A percentile compares a stretch with the other conserved stretches of the same genome.
Conservation (phyloP, 2,888 invertebrate genomes). For the Calephelis perditalis region DNA sequence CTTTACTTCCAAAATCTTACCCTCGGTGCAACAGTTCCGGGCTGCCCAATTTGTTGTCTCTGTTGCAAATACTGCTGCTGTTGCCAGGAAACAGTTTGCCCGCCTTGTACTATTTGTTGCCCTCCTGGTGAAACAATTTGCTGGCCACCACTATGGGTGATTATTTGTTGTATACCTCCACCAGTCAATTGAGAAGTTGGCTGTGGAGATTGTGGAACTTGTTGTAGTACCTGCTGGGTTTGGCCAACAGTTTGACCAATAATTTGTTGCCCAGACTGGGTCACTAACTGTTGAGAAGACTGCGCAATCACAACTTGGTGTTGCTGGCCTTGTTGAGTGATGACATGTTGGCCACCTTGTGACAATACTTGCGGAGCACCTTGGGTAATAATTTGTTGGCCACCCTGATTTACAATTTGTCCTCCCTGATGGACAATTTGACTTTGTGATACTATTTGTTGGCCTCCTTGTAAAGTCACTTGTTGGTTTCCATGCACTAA, state of each 20-base stretch:
- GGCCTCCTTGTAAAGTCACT: conserved; percentile 66
- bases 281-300: conserved; percentile 68
- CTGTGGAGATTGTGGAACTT: conserved; percentile 65
- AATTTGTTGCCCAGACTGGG: conserved; percentile 68
- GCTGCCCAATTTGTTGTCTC: conserved; percentile 72
- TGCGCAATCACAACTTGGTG: conserved; percentile 72
- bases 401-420: conserved; percentile 64
- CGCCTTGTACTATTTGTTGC: conserved; percentile 65
- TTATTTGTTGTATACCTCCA: conserved; percentile 71
- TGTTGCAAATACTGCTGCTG: conserved; percentile 72
- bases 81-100: conserved; percentile 69
- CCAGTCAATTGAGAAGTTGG: conserved; percentile 50
- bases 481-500: conserved; percentile 72
- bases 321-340: conserved; percentile 67
- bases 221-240: conserved; percentile 61
- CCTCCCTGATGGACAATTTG: conserved; percentile 71
- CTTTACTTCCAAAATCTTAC: conserved; percentile 40
- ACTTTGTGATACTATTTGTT: conserved; percentile 66
- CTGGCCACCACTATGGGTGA: conserved; percentile 69
- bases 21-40: conserved; percentile 70
- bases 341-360: conserved; percentile 70
- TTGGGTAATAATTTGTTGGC: conserved; percentile 65
- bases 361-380: conserved; percentile 66
- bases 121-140: conserved; percentile 69
- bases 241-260: conserved; percentile 62